Evolutionary conservation across 2,113 vertebrate species (phyloP), one percentile per base, ranked within the genome.

Genomic region (Pachyramphus minor): DNA sequence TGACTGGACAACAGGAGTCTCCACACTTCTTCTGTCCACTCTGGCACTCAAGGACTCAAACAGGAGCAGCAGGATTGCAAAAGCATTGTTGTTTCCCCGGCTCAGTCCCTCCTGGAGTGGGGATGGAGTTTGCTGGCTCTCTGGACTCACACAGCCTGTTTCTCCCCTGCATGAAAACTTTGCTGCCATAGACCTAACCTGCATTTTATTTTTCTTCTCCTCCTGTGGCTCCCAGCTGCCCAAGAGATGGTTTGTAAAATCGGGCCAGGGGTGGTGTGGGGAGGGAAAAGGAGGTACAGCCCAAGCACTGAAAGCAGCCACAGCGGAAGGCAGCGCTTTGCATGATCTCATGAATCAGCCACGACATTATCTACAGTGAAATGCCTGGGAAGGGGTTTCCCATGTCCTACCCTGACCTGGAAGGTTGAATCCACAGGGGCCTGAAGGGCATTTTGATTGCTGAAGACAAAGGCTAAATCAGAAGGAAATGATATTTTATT

Each of bases 401-500:
- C 97, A 98, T 95, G 97, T 97, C 95, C 95, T 96, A 77, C 91
- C 87, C 93, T 96, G 96, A 97, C 95, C 96, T 95, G 94, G 89
- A 94, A 96, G 84, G 95, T 58, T 97, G 97, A 92, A 91, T 94
- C 94, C 93, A 83, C 69, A 77, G 90, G 81, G 85, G 87, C 90
- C 95, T 58, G 89, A 96, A 93, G 90, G 86, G 93, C 95, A 95
- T 96, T 97, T 95, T 91, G 91, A 96, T 96, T 96, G 93, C 92
- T 83, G 87, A 95, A 95, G 89, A 97, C 97, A 97, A 97, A 96
- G 84, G 95, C 93, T 95, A 96, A 95, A 98, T 96, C 88, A 95
- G 91, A 93, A 96, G 95, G 96, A 97, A 97, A 97, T 93, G 9
- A 79, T 97, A 97, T 97, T 97, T 97, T 96, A 97, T 96, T 97